Percentiles rank a stretch among this genome's conserved stretches.
phyloP scores from a whole-genome alignment of 1,140 invertebrate genomes.

The Venustaconcha ellipsiformis region DNA sequence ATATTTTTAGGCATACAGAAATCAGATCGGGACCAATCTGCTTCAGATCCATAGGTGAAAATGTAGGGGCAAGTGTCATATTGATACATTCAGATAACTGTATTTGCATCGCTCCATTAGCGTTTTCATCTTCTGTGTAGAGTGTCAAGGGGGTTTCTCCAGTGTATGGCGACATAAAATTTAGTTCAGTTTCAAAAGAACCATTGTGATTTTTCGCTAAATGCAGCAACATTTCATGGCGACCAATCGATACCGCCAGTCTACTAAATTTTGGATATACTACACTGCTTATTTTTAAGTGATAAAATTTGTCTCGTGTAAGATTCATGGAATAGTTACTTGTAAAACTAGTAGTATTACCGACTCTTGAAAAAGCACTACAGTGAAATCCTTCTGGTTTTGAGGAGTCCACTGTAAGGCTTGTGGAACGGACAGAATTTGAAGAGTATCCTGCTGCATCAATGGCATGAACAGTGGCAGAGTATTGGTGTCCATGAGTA shows the following conservation, averaged over 20 bases:
- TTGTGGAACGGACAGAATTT: slow-evolving; percentile 1
- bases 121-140: neutral
- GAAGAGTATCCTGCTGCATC: slow-evolving; percentile 36
- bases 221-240: neutral
- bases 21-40: slow-evolving; percentile 6
- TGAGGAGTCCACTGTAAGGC: slow-evolving; percentile 31
- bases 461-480: slow-evolving; percentile 23
- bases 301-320: neutral
- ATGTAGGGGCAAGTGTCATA: neutral
- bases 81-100: neutral
- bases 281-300: neutral
- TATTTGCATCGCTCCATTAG: neutral
- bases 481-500: slow-evolving; percentile 22
- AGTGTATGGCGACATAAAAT: neutral
- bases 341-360: neutral
- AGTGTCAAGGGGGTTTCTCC: neutral
- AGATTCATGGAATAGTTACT: neutral
- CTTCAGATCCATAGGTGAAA: neutral
- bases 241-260: neutral
- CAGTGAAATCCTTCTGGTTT: slow-evolving; percentile 26
- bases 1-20: neutral
- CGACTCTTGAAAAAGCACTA: neutral
- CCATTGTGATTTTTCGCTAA: neutral
- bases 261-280: neutral
- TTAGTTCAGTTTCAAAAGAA: neutral